phyloP scores from a whole-genome alignment of 2,888 invertebrate species.

The Tenthredo notha region DNA sequence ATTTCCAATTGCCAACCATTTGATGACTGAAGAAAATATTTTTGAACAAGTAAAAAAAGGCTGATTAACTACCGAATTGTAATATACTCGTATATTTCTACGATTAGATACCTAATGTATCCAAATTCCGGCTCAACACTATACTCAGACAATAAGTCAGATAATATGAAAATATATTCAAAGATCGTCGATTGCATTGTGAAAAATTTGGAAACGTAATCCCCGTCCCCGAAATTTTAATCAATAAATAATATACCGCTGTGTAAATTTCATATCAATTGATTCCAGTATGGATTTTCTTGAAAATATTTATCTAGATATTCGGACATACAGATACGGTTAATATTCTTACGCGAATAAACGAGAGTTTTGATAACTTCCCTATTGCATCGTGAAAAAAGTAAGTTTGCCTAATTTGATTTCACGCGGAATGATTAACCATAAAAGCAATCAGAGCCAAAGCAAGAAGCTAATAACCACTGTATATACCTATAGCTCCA shows the following conservation, averaged over 20 bases:
- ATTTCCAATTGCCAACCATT: background rate
- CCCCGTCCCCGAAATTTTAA: background rate
- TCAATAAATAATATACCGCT: background rate
- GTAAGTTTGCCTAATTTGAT: background rate
- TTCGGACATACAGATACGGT: background rate
- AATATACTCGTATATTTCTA: conserved; percentile 19
- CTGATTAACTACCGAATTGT: conserved; percentile 42
- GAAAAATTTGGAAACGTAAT: background rate
- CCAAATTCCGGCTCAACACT: conserved; percentile 35
- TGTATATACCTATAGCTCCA: conserved; percentile 40
- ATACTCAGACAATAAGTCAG: conserved; percentile 9
- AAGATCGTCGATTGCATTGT: conserved; percentile 1
- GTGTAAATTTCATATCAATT: background rate
- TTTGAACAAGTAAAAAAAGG: background rate
- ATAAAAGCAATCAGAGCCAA: conserved; percentile 5
- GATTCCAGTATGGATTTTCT: background rate
- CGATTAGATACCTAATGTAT: conserved; percentile 21
- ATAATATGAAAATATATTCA: background rate
- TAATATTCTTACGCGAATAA: background rate
- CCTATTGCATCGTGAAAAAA: background rate
- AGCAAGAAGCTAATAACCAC: conserved; percentile 41
- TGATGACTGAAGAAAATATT: background rate
- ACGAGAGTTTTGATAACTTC: background rate
- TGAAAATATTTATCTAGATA: background rate
- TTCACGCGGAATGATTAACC: conserved; percentile 5